These are phyloP conservation scores for Crocodylus rhombifer DNA, from an alignment of 2,797 vertebrate species.

Conservation along the genomic window DNA sequence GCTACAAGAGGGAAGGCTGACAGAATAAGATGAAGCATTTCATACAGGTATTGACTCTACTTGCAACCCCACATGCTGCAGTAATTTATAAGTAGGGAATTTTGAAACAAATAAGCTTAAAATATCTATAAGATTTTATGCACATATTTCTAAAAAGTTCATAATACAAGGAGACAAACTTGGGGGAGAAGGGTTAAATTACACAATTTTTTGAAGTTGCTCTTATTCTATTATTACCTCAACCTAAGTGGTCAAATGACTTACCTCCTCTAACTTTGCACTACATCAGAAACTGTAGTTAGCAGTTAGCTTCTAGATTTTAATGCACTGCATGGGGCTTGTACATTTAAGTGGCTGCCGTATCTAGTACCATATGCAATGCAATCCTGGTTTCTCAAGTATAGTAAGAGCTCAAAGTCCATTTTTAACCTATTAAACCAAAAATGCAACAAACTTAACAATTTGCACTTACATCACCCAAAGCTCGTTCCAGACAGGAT, in stretches of 20 bases:
- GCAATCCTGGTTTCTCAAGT: not conserved
- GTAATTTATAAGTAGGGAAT: not conserved
- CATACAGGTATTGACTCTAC: not conserved
- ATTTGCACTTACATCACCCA: constrained; percentile 81
- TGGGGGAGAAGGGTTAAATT: not conserved
- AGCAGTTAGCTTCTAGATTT: not conserved
- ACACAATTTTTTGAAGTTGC: not conserved
- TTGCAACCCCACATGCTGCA: not conserved
- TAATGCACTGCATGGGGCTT: not conserved
- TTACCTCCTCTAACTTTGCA: not conserved
- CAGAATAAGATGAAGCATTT: not conserved
- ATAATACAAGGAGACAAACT: not conserved
- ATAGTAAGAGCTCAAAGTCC: not conserved
- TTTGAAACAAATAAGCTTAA: not conserved
- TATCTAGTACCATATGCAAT: not conserved
- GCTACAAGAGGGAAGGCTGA: not conserved
- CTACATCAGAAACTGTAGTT: not conserved
- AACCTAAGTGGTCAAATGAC: not conserved
- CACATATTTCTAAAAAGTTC: not conserved
- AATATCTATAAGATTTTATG: not conserved
- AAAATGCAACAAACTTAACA: not conserved
- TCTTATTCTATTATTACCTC: too few relatives aligned
- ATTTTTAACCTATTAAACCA: not conserved
- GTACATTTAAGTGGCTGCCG: not conserved
- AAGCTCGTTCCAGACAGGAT: constrained; percentile 79